Evolutionary conservation across 2,888 invertebrate species (phyloP), one percentile per base, ranked within the genome.

Genomic region (Tetragonula carbonaria): DNA sequence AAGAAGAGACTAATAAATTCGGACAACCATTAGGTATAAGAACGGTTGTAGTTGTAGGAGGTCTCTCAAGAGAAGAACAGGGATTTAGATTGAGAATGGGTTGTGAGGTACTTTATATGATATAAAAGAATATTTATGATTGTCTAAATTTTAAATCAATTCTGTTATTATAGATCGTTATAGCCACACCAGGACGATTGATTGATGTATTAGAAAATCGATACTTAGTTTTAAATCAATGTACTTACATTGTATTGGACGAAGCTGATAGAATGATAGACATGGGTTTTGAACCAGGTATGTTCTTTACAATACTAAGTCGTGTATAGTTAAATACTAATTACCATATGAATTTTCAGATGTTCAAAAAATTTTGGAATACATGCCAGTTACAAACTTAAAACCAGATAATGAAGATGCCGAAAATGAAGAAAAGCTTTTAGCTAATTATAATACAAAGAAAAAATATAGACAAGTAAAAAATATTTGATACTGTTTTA

Each of bases 251-350:
- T 83, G 99, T 98, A 6, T 95, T 98, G 75, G 98, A 98, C 92
- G 98, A 99, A 95, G 99, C 99, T 55, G 99, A 99, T 95, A 97
- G 99, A 93, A 99, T 99, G 99, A 99, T 99, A 95, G 99, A 99
- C 96, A 99, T 99, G 98, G 99, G 99, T 94, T 99, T 99, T 94
- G 99, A 99, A 95, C 98, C 99, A 65, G 95, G 95, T 95, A 90
- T 75, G 45, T 95, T 72, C 11, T 38, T 55, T 14, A 8, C 13
- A 66, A 33, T 28, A 38, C 21, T 55, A 95, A 66, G 33, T 75
- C 55, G 70, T 38, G 38, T n/a, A 2, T 74, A 76, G 13, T 1
- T 53, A 59, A 33, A 38, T 38, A 67, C 16, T 59, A 53, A 73
- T 68, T 65, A 68, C 50, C 13, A 1, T 18, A 21, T 21, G 8